These are phyloP conservation scores for Chaetodon auriga DNA, from an alignment of 2,113 vertebrate genomes.

Conservation along the genomic window DNA sequence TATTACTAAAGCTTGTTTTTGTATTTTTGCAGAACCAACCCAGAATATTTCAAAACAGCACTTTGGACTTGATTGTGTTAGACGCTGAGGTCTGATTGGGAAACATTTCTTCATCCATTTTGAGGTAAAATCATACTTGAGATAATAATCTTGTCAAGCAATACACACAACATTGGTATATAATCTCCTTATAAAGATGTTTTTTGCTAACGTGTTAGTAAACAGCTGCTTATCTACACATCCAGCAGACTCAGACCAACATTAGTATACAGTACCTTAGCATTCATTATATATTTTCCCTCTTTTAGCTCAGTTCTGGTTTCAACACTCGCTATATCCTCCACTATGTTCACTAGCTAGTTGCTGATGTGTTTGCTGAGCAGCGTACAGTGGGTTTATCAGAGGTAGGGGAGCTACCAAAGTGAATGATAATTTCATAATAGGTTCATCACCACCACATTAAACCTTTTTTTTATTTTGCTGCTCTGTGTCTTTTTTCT, in stretches of 20 bases:
- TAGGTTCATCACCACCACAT: background rate
- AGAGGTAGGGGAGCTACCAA: background rate
- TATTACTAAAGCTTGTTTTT: conserved; percentile 21
- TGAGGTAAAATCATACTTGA: background rate
- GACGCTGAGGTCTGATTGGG: background rate
- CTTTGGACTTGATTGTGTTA: background rate
- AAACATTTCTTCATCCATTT: background rate
- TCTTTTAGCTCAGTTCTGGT: background rate
- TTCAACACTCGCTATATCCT: background rate
- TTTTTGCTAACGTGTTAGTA: no score
- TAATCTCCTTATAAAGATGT: background rate
- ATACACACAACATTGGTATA: background rate
- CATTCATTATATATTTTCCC: background rate
- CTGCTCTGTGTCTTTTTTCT: background rate
- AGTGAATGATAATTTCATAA: background rate
- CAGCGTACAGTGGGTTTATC: background rate
- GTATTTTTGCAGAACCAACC: conserved; percentile 6
- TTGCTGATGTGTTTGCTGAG: background rate
- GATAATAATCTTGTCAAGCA: background rate
- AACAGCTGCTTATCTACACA: no score
- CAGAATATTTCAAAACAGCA: conserved; percentile 10
- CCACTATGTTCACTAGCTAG: background rate
- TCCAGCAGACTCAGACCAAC: no score
- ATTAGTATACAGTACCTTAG: no score
- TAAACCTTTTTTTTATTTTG: conserved; percentile 1